Base-by-base conservation (phyloP, 2,888 invertebrate species). In the Tipula lateralis region DNA sequence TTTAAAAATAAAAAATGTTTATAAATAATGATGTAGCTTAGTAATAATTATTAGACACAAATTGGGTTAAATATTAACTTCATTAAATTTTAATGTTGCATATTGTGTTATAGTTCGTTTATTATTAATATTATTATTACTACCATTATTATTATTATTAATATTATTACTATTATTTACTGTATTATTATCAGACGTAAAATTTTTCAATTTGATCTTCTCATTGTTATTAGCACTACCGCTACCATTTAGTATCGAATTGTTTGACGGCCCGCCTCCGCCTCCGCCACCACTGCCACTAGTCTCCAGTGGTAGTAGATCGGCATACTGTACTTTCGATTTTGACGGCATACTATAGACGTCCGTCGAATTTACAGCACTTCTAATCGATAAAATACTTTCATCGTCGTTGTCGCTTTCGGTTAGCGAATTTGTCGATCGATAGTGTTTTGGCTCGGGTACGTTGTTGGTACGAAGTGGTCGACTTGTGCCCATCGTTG, bases 61-160 rank as follows among this genome's bases (percentile, higher is more conserved):
- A 50, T 50, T 50, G 50, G 50, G 83, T 86, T 87, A 88, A 84
- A 88, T 87, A 85, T 87, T 87, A 86, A 93, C 92, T 89, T 93
- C 93, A 88, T 93, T 92, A 90, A 93, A 94, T 89, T 92, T 93
- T 87, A 93, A 90, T 87, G 93, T 93, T 85, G 93, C 92, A 88
- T 93, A 93, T 89, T 93, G 93, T 88, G 93, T 92, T 89, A 91
- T 89, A 86, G 89, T 89, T 88, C 90, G 90, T 85, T 84, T 85
- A 84, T 85, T 86, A 85, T n/a, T 16, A 83, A 29, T 83, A 83
- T 83, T 83, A 29, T 5, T 83, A 34, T 80, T 84, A 83, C 29
- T 16, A 50, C 7, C 12, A 50, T 83, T 85, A 84, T 85, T 86
- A 85, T 19, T 16, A 83, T 83, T 83, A 83, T 83, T 83, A 32